Percentiles rank a stretch among this genome's conserved stretches.
Evolutionary conservation across 2,113 vertebrate genomes (phyloP).

Genomic region (Urocynchramus pylzowi): DNA sequence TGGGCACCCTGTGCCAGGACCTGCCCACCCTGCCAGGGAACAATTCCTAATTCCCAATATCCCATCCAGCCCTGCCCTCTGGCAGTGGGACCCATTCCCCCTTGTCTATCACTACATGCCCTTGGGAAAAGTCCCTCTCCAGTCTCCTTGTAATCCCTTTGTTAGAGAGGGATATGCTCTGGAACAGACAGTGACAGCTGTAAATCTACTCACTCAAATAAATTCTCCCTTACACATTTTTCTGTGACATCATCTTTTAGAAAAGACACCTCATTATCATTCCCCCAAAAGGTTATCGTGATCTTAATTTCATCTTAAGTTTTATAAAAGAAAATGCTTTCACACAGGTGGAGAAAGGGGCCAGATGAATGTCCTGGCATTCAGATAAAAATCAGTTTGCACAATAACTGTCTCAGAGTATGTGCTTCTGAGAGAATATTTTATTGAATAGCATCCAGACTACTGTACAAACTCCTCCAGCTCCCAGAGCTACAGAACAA

Average conservation of each 20-base stretch:
- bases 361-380: not conserved
- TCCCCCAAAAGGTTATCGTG: not conserved
- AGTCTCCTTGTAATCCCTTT: not conserved
- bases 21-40: not conserved
- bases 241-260: not conserved
- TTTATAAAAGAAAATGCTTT: not conserved
- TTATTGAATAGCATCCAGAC: not conserved
- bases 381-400: conserved; percentile 16
- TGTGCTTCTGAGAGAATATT: not conserved
- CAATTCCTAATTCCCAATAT: not conserved
- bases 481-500: not conserved
- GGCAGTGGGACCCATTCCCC: not conserved
- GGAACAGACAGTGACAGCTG: not conserved
- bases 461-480: not conserved
- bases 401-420: not conserved
- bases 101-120: not conserved
- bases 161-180: not conserved
- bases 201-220: not conserved
- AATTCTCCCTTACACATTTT: not conserved
- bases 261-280: not conserved
- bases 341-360: not conserved
- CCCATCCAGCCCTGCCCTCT: not conserved
- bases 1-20: not conserved
- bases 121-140: not conserved
- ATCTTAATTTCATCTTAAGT: conserved; percentile 11